Evolutionary conservation across 2,888 invertebrate genomes (phyloP).

Genomic region (Rugalucina vietnamica): DNA sequence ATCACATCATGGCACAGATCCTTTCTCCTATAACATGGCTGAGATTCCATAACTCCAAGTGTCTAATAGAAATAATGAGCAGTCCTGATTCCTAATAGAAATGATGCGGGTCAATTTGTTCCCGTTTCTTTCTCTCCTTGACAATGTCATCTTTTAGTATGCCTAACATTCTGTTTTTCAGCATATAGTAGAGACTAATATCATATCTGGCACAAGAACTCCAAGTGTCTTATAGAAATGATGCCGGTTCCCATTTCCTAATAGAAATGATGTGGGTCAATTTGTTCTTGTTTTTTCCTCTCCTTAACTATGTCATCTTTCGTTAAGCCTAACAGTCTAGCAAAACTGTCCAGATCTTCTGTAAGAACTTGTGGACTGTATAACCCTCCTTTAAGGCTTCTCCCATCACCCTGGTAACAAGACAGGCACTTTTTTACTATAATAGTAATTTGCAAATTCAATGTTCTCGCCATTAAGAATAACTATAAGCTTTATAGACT

Average conservation of each 20-base stretch:
- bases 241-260: too few relatives aligned
- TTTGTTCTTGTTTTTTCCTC: not conserved
- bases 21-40: too few relatives aligned
- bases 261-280: not conserved
- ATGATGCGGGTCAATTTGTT: not conserved
- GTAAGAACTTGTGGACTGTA: conserved; percentile 57
- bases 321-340: conserved; percentile 52
- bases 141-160: conserved; percentile 14
- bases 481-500: too few relatives aligned
- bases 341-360: conserved; percentile 51
- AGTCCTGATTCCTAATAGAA: too few relatives aligned
- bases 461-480: too few relatives aligned
- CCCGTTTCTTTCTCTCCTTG: not conserved
- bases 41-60: too few relatives aligned
- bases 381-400: conserved; percentile 46
- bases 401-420: conserved; percentile 55
- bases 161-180: conserved; percentile 53
- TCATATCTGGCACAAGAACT: too few relatives aligned
- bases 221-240: too few relatives aligned
- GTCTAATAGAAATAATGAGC: too few relatives aligned
- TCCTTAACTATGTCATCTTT: conserved; percentile 7
- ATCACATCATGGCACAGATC: too few relatives aligned
- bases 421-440: not conserved
- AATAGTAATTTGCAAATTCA: too few relatives aligned
- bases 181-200: too few relatives aligned